Base-by-base conservation (phyloP, 2,888 invertebrate species). In the Diarsia mendica region DNA sequence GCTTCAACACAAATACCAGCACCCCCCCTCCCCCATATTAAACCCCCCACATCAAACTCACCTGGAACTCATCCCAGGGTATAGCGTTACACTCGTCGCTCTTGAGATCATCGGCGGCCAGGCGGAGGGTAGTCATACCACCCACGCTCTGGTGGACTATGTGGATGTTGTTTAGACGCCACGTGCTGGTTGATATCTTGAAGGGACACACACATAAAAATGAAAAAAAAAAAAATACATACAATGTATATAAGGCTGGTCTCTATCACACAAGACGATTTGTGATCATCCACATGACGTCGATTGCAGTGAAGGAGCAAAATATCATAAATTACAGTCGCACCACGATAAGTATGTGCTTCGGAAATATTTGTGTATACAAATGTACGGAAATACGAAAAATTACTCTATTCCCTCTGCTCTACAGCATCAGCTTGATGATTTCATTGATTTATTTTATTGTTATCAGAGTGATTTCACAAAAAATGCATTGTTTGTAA, bases 21-120 rank as follows among this genome's bases (percentile, higher is more conserved):
- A 2, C 0, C 49, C 10, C 49, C 11, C 5, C 4, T 2, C 49
- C 23, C 46, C 46, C 48, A 11, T n/a, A 28, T 10, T 2, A 23
- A 13, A 10, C 11, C 49, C 18, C 18, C 15, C 20, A 75, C 66
- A 81, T 51, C 66, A 60, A 67, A 86, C 91, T 94, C 94, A 98
- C 98, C 98, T 99, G 99, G 96, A 99, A 98, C 95, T 99, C 99
- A 91, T 99, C 99, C 98, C 99, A 99, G 0, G 98, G 98, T 91
- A 99, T 98, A 61, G 98, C 98, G 60, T 98, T 97, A 90, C 98
- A 98, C 93, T 99, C 99, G 89, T 98, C 98, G 70, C 98, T 97
- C 48, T 97, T 97, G 10, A 99, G 94, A 84, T 98, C 97, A 55
- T 94, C 96, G 0, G 96, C 96, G 0, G 93, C 95, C 0, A 96